Percentiles rank a stretch among this genome's conserved stretches.
Evolutionary conservation across 1,140 invertebrate species (phyloP).

Genomic region (Sogatella furcifera): DNA sequence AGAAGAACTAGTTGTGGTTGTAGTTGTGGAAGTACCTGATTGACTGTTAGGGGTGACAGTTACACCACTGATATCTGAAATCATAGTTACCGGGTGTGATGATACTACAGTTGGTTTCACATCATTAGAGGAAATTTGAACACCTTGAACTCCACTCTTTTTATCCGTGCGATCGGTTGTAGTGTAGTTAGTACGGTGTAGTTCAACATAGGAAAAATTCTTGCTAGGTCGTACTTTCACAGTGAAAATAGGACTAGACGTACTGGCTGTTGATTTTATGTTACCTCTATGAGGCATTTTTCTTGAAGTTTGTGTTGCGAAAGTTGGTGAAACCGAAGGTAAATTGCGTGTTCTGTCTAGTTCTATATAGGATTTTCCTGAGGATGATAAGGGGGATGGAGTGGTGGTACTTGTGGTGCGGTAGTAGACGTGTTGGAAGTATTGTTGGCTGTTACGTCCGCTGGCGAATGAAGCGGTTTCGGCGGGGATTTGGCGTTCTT

Average conservation of each 20-base stretch:
- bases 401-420: background rate
- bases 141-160: background rate
- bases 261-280: background rate
- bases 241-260: slow-evolving; percentile 16
- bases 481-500: slow-evolving; percentile 57
- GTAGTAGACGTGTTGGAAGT: slow-evolving; percentile 10
- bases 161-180: background rate
- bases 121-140: too few species aligned
- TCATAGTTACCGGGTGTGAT: background rate
- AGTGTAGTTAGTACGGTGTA: slow-evolving; percentile 9
- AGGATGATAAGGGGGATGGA: background rate
- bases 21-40: background rate
- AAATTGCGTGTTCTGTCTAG: background rate
- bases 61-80: background rate
- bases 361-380: background rate
- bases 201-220: slow-evolving; percentile 16
- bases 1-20: background rate
- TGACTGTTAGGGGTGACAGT: background rate
- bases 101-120: too few species aligned
- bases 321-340: background rate
- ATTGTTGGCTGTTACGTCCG: slow-evolving; percentile 30
- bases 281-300: background rate
- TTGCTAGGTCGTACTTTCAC: slow-evolving; percentile 17
- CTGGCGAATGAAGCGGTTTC: slow-evolving; percentile 62
- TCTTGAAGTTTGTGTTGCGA: background rate